Evolutionary conservation across 2,797 vertebrate genomes (phyloP).

Genomic region (Sylvilagus floridanus): DNA sequence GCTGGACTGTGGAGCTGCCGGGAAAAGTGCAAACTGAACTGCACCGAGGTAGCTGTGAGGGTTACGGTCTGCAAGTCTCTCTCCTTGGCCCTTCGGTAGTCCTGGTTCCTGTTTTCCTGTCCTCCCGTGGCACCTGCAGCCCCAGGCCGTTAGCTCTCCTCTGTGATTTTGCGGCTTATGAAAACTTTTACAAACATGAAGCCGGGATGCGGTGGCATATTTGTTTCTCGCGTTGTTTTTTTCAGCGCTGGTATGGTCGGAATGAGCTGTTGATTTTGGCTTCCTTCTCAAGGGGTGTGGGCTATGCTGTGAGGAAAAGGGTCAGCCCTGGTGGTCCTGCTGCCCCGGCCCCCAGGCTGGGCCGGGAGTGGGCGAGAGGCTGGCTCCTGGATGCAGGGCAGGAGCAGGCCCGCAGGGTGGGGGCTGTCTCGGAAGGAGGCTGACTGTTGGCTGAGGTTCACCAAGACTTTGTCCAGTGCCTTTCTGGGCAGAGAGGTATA

Average conservation of each 20-base stretch:
- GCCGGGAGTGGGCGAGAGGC: background rate
- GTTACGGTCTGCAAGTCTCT: background rate
- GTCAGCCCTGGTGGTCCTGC: background rate
- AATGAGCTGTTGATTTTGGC: conserved; percentile 66
- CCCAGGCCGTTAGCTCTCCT: background rate
- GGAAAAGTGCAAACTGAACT: background rate
- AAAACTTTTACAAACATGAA: conserved; percentile 46
- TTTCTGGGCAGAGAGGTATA: background rate
- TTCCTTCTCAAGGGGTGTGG: background rate
- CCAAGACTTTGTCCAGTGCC: background rate
- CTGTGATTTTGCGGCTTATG: background rate
- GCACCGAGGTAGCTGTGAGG: background rate
- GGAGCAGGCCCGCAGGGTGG: background rate
- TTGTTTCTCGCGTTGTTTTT: conserved; percentile 9
- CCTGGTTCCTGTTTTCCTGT: background rate
- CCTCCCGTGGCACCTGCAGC: background rate
- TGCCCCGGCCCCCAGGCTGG: background rate
- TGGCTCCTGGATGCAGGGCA: background rate
- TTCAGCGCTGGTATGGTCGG: conserved; percentile 45
- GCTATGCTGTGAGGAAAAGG: background rate
- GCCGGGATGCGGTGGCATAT: background rate
- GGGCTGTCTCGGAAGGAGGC: background rate
- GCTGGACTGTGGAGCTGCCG: background rate
- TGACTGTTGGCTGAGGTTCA: background rate
- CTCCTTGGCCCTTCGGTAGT: background rate